Base-by-base conservation (phyloP, 2,797 vertebrate genomes). In the Graptemys geographica region DNA sequence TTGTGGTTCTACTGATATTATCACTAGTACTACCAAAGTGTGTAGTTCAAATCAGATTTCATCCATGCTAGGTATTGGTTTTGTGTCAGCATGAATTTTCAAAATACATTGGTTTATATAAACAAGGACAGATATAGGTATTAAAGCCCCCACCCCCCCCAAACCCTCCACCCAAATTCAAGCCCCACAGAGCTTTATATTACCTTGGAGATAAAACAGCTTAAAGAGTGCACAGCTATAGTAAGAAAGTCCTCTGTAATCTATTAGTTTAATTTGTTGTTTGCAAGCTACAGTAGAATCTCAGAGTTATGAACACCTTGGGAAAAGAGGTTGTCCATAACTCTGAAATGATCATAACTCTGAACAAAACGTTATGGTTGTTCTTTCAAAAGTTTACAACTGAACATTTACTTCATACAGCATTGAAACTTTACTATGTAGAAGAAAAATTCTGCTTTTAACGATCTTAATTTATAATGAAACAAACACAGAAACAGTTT, bases 1-100 rank as follows among this genome's bases (percentile, higher is more conserved):
- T 97, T 93, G 80, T 92, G 90, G 94, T 94, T 96, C 86, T 81
- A 96, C 96, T 93, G 97, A 98, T 98, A 98, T 93, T 95, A 98
- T 98, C 96, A 89, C 86, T 47, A 41, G 96, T 91, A 96, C 87
- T 90, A 95, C 62, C 90, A 94, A 96, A 91, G 94, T 52, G 94
- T 96, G 96, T 86, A 79, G 92, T 94, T 95, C 95, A 89, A 95
- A 96, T 96, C 93, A 87, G 95, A 97, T 98, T 97, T 97, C 86
- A 89, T 97, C 93, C 96, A 90, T 96, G 79, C 62, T 76, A 79
- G 83, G 69, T 13, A 96, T 93, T 93, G 94, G 89, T 96, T 97
- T 97, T 93, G 53, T 16, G 49, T 95, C 96, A 97, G 95, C 95
- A 97, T 90, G 94, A 97, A 97, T 89, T 97, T 97, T 93, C 81